A percentile compares a stretch with the other conserved stretches of the same genome.
Evolutionary conservation across 2,113 vertebrate species (phyloP).

Genomic region (Chionis minor): DNA sequence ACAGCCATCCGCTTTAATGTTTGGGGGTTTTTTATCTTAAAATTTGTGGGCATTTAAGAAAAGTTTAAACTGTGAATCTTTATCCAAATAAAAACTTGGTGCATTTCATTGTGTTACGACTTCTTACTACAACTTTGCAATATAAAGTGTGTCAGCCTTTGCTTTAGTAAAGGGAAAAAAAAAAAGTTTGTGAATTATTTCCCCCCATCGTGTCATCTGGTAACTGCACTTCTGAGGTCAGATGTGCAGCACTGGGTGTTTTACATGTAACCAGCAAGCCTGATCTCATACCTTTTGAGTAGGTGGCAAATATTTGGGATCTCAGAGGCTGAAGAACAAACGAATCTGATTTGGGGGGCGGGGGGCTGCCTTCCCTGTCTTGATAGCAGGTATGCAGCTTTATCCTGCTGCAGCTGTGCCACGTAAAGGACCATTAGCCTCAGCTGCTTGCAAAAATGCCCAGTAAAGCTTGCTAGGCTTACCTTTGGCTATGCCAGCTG

Average conservation of each 20-base stretch:
- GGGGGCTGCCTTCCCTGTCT: not conserved
- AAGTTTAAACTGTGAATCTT: not conserved
- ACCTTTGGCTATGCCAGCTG: not conserved
- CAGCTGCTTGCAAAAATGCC: not conserved
- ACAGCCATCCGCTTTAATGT: not conserved
- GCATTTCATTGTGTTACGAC: not conserved
- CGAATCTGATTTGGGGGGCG: not conserved
- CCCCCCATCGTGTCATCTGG: not conserved
- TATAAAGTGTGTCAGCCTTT: not conserved
- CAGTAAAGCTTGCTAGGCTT: not conserved
- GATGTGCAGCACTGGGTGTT: not conserved
- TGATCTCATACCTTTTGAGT: not conserved
- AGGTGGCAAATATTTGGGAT: not conserved
- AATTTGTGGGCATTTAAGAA: not conserved
- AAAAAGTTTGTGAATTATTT: not conserved
- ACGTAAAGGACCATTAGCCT: not conserved
- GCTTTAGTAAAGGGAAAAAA: not conserved
- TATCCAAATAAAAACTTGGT: not conserved
- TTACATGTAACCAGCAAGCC: not conserved
- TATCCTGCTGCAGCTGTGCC: not conserved
- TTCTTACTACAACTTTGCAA: not conserved
- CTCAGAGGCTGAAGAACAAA: not conserved
- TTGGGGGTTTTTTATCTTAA: not conserved
- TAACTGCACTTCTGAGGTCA: not conserved
- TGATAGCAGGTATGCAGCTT: not conserved